Evolutionary conservation across 2,888 invertebrate genomes (phyloP).

Genomic region (Pristionchus maxplancki): DNA sequence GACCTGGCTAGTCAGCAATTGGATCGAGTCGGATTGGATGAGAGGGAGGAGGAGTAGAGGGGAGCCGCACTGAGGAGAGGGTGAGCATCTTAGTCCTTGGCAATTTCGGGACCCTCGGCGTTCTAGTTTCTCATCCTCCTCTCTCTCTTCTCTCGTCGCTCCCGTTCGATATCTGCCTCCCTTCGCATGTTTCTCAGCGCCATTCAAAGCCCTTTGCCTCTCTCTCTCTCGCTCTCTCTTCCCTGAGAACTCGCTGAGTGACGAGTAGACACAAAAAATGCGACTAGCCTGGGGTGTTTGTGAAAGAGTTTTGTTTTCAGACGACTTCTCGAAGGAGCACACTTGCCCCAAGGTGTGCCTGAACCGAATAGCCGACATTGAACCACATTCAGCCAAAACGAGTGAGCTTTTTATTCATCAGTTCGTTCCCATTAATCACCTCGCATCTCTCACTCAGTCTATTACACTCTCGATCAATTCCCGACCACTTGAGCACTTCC

Average conservation of each 20-base stretch:
- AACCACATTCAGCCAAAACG: not conserved
- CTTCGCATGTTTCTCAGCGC: slow-evolving; percentile 18
- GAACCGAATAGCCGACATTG: not conserved
- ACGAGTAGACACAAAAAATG: not conserved
- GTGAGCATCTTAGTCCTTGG: not conserved
- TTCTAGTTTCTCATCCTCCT: not conserved
- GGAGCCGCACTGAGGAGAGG: not conserved
- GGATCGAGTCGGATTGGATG: not conserved
- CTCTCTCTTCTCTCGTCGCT: not conserved
- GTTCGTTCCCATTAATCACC: not conserved
- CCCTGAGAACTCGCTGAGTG: not conserved
- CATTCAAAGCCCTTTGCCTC: not conserved
- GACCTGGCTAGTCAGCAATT: no score
- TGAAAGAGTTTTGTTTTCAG: not conserved
- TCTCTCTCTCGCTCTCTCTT: not conserved
- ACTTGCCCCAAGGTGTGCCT: slow-evolving; percentile 26
- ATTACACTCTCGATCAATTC: slow-evolving; percentile 1
- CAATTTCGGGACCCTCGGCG: not conserved
- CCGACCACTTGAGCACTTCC: not conserved
- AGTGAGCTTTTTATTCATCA: not conserved
- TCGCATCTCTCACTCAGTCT: not conserved
- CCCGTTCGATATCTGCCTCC: not conserved
- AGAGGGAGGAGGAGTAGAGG: not conserved
- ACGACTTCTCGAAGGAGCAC: not conserved
- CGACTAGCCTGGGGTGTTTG: not conserved